A percentile compares a stretch with the other conserved stretches of the same genome.
Evolutionary conservation across 2,888 invertebrate species (phyloP).

Genomic region (Exocentrus adspersus): DNA sequence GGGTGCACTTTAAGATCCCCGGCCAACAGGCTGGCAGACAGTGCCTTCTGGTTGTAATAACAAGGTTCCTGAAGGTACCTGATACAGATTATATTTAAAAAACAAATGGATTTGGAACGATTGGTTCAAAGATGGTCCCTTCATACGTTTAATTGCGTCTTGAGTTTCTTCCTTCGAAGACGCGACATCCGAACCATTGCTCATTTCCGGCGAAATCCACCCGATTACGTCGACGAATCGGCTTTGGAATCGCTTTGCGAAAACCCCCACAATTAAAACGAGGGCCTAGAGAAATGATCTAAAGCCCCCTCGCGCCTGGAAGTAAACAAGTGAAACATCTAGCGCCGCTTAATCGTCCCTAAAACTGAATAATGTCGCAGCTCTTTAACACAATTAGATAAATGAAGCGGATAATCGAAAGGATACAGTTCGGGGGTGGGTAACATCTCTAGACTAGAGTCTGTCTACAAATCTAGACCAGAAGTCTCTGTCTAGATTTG

Average conservation of each 20-base stretch:
- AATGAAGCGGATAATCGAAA: conserved; percentile 42
- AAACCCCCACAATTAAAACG: conserved; percentile 61
- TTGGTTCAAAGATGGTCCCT: too few species aligned
- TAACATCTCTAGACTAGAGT: too few species aligned
- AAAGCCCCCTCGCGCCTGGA: neutral
- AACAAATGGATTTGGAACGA: too few species aligned
- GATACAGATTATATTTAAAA: too few species aligned
- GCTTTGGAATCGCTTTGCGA: conserved; percentile 55
- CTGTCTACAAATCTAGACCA: too few species aligned
- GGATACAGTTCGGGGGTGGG: too few species aligned
- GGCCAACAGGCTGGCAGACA: neutral
- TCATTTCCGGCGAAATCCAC: conserved; percentile 58
- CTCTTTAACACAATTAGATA: conserved; percentile 38
- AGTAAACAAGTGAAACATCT: neutral
- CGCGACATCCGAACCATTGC: conserved; percentile 60
- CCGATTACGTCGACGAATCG: conserved; percentile 53
- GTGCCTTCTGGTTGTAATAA: neutral
- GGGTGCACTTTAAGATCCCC: conserved; percentile 24
- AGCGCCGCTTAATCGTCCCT: conserved; percentile 24
- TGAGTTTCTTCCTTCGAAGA: conserved; percentile 25
- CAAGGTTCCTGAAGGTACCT: too few species aligned
- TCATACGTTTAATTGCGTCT: too few species aligned
- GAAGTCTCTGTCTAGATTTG: too few species aligned
- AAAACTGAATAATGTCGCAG: conserved; percentile 35
- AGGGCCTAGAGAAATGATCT: conserved; percentile 24